Evolutionary conservation across 2,888 invertebrate genomes (phyloP).

Genomic region (Drosophila meridionalis): DNA sequence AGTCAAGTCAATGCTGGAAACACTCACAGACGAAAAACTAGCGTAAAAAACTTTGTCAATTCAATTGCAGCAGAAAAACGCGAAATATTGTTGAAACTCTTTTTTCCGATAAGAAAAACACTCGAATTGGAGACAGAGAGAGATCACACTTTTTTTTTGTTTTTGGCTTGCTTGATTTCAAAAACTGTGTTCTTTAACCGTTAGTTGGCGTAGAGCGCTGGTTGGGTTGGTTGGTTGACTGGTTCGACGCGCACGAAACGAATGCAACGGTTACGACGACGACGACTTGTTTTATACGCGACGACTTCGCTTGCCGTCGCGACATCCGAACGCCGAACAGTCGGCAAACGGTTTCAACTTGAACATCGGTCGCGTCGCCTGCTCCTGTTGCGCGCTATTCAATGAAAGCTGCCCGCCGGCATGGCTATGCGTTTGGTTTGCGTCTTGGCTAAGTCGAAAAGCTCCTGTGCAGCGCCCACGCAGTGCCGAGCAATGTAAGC

Average conservation of each 20-base stretch:
- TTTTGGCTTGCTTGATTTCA: slow-evolving; percentile 16
- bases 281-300: slow-evolving; percentile 70
- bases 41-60: slow-evolving; percentile 44
- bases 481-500: slow-evolving; percentile 10
- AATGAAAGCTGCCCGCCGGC: slow-evolving; percentile 55
- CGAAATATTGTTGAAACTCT: background rate
- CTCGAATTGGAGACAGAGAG: background rate
- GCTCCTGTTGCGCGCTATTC: slow-evolving; percentile 73
- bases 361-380: slow-evolving; percentile 58
- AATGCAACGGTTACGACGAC: slow-evolving; percentile 54
- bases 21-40: slow-evolving; percentile 13
- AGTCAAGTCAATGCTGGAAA: slow-evolving; percentile 1
- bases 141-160: slow-evolving; percentile 30
- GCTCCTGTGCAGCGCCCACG: slow-evolving; percentile 44
- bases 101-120: slow-evolving; percentile 2
- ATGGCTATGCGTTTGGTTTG: slow-evolving; percentile 44
- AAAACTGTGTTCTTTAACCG: slow-evolving; percentile 38
- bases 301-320: slow-evolving; percentile 14
- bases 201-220: slow-evolving; percentile 25
- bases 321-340: background rate
- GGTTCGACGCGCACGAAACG: slow-evolving; percentile 73
- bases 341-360: slow-evolving; percentile 55
- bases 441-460: slow-evolving; percentile 41
- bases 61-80: slow-evolving; percentile 3
- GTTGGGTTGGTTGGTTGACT: slow-evolving; percentile 39